Percentiles rank a stretch among this genome's conserved stretches.
Conservation (phyloP, 2,113 vertebrate genomes). For the Holacanthus passer region DNA sequence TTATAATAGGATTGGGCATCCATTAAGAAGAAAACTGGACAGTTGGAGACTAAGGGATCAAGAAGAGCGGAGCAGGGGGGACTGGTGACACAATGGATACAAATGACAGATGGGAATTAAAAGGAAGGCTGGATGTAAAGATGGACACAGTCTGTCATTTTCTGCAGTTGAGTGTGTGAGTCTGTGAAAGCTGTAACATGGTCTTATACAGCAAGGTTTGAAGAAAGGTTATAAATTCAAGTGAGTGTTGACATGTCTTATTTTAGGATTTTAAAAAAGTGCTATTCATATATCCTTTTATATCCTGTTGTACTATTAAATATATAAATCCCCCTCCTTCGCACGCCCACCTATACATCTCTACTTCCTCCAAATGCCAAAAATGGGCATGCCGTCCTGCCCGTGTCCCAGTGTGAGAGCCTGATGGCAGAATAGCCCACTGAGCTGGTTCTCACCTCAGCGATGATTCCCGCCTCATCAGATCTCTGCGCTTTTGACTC, state of each 20-base stretch:
- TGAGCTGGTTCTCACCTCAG: conserved; percentile 67
- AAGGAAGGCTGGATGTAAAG: conserved; percentile 18
- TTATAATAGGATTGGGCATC: conserved; percentile 69
- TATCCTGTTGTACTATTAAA: conserved; percentile 48
- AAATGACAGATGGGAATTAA: conserved; percentile 57
- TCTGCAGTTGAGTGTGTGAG: background rate
- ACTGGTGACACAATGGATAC: conserved; percentile 23
- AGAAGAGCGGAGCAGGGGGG: background rate
- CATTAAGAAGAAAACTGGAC: conserved; percentile 58
- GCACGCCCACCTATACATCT: conserved; percentile 59
- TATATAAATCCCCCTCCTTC: conserved; percentile 31
- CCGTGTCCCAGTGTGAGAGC: conserved; percentile 58
- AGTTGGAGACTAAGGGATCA: conserved; percentile 60
- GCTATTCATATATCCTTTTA: conserved; percentile 48
- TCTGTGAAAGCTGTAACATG: background rate
- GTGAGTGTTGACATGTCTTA: conserved; percentile 33
- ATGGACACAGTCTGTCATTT: conserved; percentile 15
- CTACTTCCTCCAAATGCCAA: conserved; percentile 73
- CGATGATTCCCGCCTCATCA: conserved; percentile 74
- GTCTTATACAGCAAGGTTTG: background rate
- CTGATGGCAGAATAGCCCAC: conserved; percentile 64
- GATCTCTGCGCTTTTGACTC: conserved; percentile 76
- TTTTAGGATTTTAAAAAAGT: conserved; percentile 45
- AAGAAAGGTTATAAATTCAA: background rate
- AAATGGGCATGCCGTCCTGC: conserved; percentile 71